Evolutionary conservation across 2,797 vertebrate genomes (phyloP), one percentile per base, ranked within the genome.

Genomic region (Gastrophryne carolinensis): DNA sequence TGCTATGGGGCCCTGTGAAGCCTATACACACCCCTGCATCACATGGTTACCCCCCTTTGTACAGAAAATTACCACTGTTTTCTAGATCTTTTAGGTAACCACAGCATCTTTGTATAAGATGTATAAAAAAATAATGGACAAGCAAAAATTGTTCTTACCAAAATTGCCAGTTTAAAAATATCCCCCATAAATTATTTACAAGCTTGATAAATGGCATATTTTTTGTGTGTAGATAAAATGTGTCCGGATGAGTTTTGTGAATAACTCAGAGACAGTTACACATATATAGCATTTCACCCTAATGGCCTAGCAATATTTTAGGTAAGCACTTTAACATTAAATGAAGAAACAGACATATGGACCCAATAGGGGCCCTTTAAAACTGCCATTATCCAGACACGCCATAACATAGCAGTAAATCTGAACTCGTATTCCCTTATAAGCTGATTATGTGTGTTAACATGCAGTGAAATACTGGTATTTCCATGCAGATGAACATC

Each of bases 261-360:
- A 44, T 34, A 27, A 62, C 39, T 53, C 50, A 62, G 62, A 37
- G 53, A 62, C 30, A 17, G 49, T 29, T n/a, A 56, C 37, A 29
- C 17, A 4, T 19, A 4, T 19, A 24, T n/a, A n/a, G 37, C 34
- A 11, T 11, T 15, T 73, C 50, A 57, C 72, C 72, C 66, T 27
- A 41, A 11, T 15, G 66, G 52, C 52, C 72, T 62, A 26, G 37
- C 12, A 29, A 19, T 41, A 10, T 5, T 41, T 52, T 19, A 52
- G 19, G 29, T 15, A 15, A 27, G 39, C 39, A 17, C 39, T 15
- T 44, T 5, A 17, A 41, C 17, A n/a, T 41, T 17, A n/a, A n/a
- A 44, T 44, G 39, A 7, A 44, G 17, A 8, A 44, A n/a, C 39
- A 44, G 39, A 44, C 39, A n/a, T 12, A 12, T 15, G 32, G 30